Conservation (phyloP, 2,113 vertebrate species). For the Prunella fulvescens region DNA sequence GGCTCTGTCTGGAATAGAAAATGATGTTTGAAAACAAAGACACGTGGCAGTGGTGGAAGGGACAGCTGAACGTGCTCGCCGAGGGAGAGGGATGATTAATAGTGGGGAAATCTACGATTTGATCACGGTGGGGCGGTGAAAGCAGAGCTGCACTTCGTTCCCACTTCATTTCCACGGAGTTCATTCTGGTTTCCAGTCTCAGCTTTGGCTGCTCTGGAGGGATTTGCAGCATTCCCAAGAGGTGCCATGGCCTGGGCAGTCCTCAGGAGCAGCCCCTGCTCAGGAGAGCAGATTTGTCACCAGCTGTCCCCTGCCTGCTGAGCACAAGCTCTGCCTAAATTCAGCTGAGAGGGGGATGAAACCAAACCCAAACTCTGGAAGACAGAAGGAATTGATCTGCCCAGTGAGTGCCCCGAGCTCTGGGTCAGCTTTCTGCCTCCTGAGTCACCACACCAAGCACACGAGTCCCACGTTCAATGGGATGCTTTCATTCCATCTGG, state of each 20-base stretch:
- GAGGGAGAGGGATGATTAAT: not conserved
- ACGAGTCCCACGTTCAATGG: fast-evolving
- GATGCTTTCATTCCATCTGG: not conserved
- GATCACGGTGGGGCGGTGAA: not conserved
- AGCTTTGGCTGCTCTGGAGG: not conserved
- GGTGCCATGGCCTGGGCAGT: not conserved
- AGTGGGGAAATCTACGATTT: not conserved
- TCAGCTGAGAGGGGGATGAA: fast-evolving
- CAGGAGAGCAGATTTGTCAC: not conserved
- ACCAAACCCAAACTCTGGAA: not conserved
- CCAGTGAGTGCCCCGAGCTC: not conserved
- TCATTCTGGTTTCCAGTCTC: not conserved
- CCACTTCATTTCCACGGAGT: not conserved
- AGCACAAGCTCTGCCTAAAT: not conserved
- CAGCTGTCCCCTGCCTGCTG: not conserved
- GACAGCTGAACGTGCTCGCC: not conserved
- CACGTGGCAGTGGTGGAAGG: not conserved
- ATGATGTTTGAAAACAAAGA: not conserved
- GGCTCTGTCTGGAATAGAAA: not conserved
- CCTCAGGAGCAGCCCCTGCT: not conserved
- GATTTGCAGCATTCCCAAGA: not conserved
- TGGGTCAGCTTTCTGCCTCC: not conserved
- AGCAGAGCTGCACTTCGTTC: not conserved
- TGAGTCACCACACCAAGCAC: not conserved
- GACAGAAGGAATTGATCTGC: not conserved